phyloP scores from a whole-genome alignment of 2,888 invertebrate species.

The Pandemis cinnamomeana region DNA sequence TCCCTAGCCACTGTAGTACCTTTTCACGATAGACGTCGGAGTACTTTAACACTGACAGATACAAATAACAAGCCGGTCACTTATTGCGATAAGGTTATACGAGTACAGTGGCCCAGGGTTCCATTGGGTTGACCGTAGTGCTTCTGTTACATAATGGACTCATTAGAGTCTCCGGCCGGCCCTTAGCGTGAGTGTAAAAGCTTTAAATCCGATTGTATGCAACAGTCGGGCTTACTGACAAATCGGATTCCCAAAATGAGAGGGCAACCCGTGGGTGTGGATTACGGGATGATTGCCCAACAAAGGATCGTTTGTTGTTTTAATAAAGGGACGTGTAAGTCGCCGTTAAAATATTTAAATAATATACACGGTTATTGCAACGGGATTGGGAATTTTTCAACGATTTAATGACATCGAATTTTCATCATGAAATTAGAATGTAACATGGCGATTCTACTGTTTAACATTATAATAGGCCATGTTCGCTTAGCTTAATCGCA shows the following conservation, averaged over 20 bases:
- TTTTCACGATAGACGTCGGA: no score
- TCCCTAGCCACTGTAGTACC: no score
- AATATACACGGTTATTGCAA: constrained; percentile 3
- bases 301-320: constrained; percentile 54
- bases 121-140: background rate
- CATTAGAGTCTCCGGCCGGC: constrained; percentile 6
- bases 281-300: constrained; percentile 63
- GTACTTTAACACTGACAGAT: no score
- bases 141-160: background rate
- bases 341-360: constrained; percentile 21
- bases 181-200: background rate
- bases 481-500: no score
- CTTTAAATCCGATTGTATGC: constrained; percentile 41
- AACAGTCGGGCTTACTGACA: constrained; percentile 45
- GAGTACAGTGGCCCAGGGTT: background rate
- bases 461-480: no score
- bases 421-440: background rate
- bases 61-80: no score
- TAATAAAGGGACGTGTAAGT: constrained; percentile 21
- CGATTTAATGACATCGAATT: background rate
- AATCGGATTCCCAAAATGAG: constrained; percentile 55
- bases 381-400: background rate
- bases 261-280: constrained; percentile 59
- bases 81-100: no score
- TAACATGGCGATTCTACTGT: no score